Conservation (phyloP, 2,113 vertebrate species). For the Bagarius yarrelli region DNA sequence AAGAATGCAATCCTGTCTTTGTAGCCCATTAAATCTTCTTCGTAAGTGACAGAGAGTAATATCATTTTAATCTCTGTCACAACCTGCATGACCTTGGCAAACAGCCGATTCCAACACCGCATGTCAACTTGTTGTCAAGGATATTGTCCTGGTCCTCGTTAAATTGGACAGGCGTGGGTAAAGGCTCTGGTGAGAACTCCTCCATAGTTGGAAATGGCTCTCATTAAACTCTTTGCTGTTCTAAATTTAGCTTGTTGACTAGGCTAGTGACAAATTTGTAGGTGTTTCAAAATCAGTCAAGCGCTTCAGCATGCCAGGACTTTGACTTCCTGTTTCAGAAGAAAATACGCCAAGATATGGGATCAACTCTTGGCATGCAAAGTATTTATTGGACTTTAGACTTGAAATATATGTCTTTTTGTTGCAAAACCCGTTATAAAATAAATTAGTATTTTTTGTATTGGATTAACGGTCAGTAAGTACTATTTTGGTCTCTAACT, state of each 20-base stretch:
- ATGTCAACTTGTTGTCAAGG: neutral
- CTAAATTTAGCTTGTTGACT: slow-evolving; percentile 6
- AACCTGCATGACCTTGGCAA: neutral
- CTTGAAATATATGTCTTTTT: too few species aligned
- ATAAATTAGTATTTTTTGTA: neutral
- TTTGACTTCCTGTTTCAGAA: slow-evolving; percentile 3
- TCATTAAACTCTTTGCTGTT: slow-evolving; percentile 11
- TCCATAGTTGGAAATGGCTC: slow-evolving; percentile 3
- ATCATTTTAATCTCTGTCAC: slow-evolving; percentile 10
- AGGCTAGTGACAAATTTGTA: neutral
- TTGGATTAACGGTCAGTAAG: neutral
- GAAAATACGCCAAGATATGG: too few species aligned
- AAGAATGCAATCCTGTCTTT: neutral
- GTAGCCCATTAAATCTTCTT: neutral
- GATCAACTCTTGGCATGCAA: neutral
- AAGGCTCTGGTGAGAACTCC: neutral
- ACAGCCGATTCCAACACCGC: neutral
- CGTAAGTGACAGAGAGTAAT: neutral
- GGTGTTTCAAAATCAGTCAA: neutral
- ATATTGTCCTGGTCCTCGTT: slow-evolving; percentile 9
- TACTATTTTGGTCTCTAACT: neutral
- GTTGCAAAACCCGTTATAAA: too few species aligned
- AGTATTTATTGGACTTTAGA: neutral
- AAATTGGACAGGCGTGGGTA: slow-evolving; percentile 21
- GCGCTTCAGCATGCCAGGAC: neutral